Evolutionary conservation across 2,888 invertebrate species (phyloP), one percentile per base, ranked within the genome.

Genomic region (Apodemia duryi): DNA sequence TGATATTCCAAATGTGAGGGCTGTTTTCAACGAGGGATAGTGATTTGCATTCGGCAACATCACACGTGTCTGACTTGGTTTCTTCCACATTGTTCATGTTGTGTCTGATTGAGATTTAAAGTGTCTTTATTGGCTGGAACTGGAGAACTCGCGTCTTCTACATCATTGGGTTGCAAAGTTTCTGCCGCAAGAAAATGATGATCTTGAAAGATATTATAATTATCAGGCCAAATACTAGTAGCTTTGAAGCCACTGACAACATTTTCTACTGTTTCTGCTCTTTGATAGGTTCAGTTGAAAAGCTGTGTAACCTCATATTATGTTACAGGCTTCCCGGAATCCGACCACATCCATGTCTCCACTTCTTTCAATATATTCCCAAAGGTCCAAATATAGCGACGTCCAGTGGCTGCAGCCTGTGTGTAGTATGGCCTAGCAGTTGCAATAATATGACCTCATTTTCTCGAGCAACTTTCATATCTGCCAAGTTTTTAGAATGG

Each of bases 51-150:
- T 38, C 38, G 38, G 38, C 6, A 38, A 38, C 38, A 38, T 38
- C 38, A 38, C 5, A 38, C 38, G 38, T 38, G 38, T 38, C 38
- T 38, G 38, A 38, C 38, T 38, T 6, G 38, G 38, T 38, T 38
- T 38, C 38, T 38, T 38, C 38, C 38, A 38, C 38, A 38, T 38
- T 38, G 38, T 5, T 38, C 7, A 38, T 38, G 38, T 38, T 38
- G 38, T 38, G 38, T 38, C 38, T 38, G 38, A 38, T 38, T 38
- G 38, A 38, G 38, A 38, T 38, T 3, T 38, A 38, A 5, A 38
- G 6, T 49, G 49, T 11, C 49, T n/a, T 49, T 11, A 49, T 82
- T 49, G 49, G 49, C 49, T 49, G 11, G 49, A 49, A 5, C 11
- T 49, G n/a, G 46, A 46, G 10, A 13, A 11, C 10, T 9, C 13